phyloP scores from a whole-genome alignment of 1,140 invertebrate genomes.

The Philotrypesis tridentata region DNA sequence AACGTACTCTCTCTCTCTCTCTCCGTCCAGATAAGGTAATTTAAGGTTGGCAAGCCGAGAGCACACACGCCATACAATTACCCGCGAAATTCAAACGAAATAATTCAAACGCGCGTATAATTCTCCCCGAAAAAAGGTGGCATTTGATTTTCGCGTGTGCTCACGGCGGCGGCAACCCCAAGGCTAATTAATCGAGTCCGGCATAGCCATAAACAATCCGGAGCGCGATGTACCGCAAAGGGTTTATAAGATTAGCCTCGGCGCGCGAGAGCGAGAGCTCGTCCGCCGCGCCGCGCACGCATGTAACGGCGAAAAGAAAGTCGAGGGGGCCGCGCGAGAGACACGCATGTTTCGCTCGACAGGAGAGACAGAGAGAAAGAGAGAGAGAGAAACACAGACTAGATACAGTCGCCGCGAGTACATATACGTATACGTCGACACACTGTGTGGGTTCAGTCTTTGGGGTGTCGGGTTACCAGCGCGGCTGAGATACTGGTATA shows the following conservation, averaged over 20 bases:
- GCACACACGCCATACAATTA: neutral
- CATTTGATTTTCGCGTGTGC: neutral
- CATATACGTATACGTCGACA: conserved; percentile 45
- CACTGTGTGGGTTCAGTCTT: conserved; percentile 67
- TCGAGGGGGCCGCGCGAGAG: neutral
- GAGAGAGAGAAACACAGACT: neutral
- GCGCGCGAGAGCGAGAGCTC: too few species aligned
- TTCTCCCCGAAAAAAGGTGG: neutral
- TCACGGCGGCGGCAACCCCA: neutral
- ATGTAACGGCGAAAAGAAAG: neutral
- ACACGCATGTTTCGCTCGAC: neutral
- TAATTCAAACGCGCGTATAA: neutral
- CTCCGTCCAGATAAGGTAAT: neutral
- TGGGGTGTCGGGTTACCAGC: conserved; percentile 70
- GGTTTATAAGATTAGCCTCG: conserved; percentile 5
- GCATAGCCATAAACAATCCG: neutral
- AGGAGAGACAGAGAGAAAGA: neutral
- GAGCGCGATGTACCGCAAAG: neutral
- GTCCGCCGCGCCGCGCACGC: neutral
- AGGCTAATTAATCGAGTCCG: neutral
- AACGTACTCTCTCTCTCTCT: too few species aligned
- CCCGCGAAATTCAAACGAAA: conserved; percentile 3
- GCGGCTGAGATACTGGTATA: conserved; percentile 72
- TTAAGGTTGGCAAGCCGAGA: neutral
- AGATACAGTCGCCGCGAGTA: too few species aligned